Evolutionary conservation across 2,113 vertebrate species (phyloP).

Genomic region (Archocentrus centrarchus): DNA sequence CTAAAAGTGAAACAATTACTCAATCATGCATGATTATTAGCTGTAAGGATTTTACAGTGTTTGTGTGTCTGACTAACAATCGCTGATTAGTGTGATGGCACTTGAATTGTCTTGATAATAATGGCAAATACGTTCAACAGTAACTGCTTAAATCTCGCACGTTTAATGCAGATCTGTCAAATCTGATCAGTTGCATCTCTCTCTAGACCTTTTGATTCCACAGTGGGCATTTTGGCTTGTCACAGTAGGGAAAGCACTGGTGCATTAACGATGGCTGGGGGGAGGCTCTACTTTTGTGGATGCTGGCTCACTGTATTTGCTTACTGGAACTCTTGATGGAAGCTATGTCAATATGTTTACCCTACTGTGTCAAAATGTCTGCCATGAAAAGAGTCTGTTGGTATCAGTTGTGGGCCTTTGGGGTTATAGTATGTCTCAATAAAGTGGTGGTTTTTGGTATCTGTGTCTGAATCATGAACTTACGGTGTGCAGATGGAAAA

Average conservation of each 20-base stretch:
- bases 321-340: neutral
- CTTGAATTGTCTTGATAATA: neutral
- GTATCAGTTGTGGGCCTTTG: neutral
- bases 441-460: neutral
- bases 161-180: neutral
- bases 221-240: conserved; percentile 6
- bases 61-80: conserved; percentile 6
- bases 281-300: neutral
- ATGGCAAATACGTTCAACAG: neutral
- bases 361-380: neutral
- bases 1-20: conserved; percentile 49
- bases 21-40: conserved; percentile 49
- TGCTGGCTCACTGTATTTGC: neutral
- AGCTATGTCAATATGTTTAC: neutral
- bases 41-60: conserved; percentile 19
- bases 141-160: neutral
- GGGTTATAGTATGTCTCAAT: neutral
- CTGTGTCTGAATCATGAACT: neutral
- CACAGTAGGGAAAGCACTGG: conserved; percentile 3
- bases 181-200: neutral
- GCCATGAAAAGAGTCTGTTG: neutral
- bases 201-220: neutral
- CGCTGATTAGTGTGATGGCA: conserved; percentile 10
- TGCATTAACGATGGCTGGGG: conserved; percentile 5
- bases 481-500: neutral